Evolutionary conservation across 2,888 invertebrate genomes (phyloP).

Genomic region (Lasioglossum oenotherae): DNA sequence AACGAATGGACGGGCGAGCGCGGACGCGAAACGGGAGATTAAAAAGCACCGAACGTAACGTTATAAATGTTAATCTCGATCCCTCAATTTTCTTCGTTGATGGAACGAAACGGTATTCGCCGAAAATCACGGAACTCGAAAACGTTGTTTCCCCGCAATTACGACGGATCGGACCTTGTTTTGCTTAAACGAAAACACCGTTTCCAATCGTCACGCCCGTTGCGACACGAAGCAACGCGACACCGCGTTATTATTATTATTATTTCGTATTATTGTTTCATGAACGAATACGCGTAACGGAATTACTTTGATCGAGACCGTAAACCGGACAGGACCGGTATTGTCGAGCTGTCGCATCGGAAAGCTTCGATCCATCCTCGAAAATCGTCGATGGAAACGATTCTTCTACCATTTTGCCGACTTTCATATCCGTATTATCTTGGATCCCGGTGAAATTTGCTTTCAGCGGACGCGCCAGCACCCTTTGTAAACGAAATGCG

Average conservation of each 20-base stretch:
- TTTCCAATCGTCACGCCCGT: constrained; percentile 4
- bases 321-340: not conserved
- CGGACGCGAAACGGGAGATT: constrained; percentile 13
- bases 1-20: constrained; percentile 4
- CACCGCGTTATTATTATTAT: constrained; percentile 20
- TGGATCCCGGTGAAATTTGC: not conserved
- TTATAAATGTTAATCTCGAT: constrained; percentile 49
- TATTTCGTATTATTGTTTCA: constrained; percentile 28
- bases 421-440: not conserved
- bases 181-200: constrained; percentile 21
- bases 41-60: constrained; percentile 17
- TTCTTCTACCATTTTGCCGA: not conserved
- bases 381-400: not conserved
- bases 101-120: constrained; percentile 41
- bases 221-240: not conserved
- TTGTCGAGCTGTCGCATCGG: not conserved
- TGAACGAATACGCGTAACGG: not conserved
- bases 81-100: constrained; percentile 35
- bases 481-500: not conserved
- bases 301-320: not conserved
- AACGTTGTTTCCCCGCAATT: constrained; percentile 45
- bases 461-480: not conserved
- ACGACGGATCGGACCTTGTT: constrained; percentile 32
- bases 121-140: constrained; percentile 30
- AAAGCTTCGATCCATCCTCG: not conserved